Evolutionary conservation across 2,888 invertebrate genomes (phyloP).

Genomic region (Bibio marci): DNA sequence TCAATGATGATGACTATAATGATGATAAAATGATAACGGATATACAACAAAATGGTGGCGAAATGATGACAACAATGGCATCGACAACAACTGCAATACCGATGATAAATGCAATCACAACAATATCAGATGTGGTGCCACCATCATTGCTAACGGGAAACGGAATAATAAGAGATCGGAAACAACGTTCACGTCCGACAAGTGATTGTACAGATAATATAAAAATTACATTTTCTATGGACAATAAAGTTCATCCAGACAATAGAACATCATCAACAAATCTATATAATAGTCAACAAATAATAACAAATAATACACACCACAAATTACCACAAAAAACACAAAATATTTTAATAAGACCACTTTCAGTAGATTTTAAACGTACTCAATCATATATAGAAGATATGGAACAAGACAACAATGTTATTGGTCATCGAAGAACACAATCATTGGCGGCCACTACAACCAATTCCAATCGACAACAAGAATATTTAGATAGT

Average conservation of each 20-base stretch:
- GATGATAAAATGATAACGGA: no score
- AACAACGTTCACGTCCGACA: not conserved
- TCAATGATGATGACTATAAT: no score
- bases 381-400: conserved; percentile 26
- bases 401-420: conserved; percentile 14
- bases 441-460: conserved; percentile 25
- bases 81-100: not conserved
- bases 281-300: not conserved
- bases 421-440: conserved; percentile 19
- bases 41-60: no score
- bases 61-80: no score
- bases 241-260: not conserved
- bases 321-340: not conserved
- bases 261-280: no score
- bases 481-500: not conserved
- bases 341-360: conserved; percentile 11
- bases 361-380: conserved; percentile 21
- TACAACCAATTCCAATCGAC: conserved; percentile 1
- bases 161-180: not conserved
- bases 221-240: no score
- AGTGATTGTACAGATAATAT: not conserved
- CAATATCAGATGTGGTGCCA: no score
- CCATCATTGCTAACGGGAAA: not conserved
- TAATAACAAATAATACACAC: not conserved
- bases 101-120: not conserved